Base-by-base conservation (phyloP, 2,113 vertebrate genomes). In the Lamprologus tigripictilis region DNA sequence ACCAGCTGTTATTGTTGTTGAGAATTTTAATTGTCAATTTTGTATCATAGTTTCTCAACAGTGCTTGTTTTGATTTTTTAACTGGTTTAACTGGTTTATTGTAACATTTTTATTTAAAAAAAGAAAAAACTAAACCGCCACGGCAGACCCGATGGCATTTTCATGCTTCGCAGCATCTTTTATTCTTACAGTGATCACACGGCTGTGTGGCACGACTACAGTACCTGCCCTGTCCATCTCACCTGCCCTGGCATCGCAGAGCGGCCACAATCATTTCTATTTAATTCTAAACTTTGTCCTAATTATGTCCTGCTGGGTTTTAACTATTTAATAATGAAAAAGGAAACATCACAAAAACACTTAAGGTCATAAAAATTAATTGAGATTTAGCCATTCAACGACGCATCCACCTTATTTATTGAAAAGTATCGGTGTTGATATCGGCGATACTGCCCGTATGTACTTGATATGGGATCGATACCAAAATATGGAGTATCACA, bases 371-470 rank as follows among this genome's bases (percentile, higher is more conserved):
- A 0, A 54, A 11, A 21, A 21, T 21, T 0, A 12, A 21, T 7
- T 54, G n/a, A 54, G 51, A 54, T 54, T 54, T 54, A 54, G 51
- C 5, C 4, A 54, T 54, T 54, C 51, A 54, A 21, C 0, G n/a
- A 3, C 2, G 2, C 0, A 54, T 12, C n/a, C 51, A 11, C 9
- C 51, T 11, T 21, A 7, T 54, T 54, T 4, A 54, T 54, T 12
- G 51, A 26, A 23, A 23, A 51, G 49, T n/a, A 6, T 51, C 19
- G 51, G 51, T 6, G 0, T 53, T 53, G 19, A 6, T 53, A 53
- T 53, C n/a, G 0, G 51, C n/a, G 3, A 53, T 21, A 53, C n/a
- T 1, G 3, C 3, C 5, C 1, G 1, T 21, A 21, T 54, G n/a
- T 3, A 54, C 51, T 0, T 54, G 5, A 6, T 21, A 21, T 54